Conservation (phyloP, 2,888 invertebrate genomes). For the Aelia acuminata region DNA sequence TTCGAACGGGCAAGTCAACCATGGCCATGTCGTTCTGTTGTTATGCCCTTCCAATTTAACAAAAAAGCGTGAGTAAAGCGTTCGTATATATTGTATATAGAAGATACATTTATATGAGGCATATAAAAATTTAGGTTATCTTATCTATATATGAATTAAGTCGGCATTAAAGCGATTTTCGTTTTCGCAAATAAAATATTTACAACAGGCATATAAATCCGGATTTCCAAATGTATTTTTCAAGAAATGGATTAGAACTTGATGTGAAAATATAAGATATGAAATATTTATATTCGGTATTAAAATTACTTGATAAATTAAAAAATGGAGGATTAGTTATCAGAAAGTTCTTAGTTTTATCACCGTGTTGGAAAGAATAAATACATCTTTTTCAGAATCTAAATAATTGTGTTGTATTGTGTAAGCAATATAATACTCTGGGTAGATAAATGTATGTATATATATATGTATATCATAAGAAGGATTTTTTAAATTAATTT, state of each 20-base stretch:
- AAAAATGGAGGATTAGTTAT: background rate
- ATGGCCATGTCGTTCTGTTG: too few relatives aligned
- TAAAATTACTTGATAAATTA: background rate
- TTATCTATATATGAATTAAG: background rate
- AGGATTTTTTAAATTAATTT: too few relatives aligned
- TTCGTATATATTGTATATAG: too few relatives aligned
- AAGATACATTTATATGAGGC: background rate
- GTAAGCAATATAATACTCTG: too few relatives aligned
- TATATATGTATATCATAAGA: too few relatives aligned
- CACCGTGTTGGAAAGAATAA: too few relatives aligned
- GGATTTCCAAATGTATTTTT: background rate
- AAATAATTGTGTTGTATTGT: too few relatives aligned
- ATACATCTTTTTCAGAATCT: too few relatives aligned
- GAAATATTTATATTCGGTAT: background rate
- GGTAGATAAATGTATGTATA: too few relatives aligned
- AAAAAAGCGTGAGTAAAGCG: too few relatives aligned
- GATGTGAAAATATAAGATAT: background rate
- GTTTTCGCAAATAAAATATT: background rate
- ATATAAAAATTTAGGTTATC: background rate
- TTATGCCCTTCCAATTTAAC: too few relatives aligned
- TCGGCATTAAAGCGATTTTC: background rate
- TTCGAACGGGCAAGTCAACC: too few relatives aligned
- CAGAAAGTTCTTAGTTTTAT: background rate
- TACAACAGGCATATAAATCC: background rate
- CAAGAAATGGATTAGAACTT: background rate